Conservation (phyloP, 2,888 invertebrate species). For the Rugalucina vietnamica region DNA sequence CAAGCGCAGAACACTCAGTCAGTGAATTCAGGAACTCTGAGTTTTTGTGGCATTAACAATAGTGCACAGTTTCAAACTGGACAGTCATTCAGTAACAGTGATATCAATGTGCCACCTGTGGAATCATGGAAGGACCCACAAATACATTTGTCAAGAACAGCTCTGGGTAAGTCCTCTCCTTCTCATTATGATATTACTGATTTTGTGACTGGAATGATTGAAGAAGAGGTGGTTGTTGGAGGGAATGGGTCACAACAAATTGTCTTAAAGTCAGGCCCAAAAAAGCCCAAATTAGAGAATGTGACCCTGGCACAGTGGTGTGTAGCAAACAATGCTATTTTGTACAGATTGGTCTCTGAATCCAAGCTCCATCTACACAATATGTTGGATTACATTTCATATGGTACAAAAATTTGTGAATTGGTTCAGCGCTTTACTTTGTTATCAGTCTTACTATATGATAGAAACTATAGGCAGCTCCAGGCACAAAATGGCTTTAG, state of each 20-base stretch:
- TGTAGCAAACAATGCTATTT: constrained; percentile 10
- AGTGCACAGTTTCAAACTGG: too few species aligned
- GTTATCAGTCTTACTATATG: constrained; percentile 1
- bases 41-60: background rate
- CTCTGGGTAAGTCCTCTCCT: background rate
- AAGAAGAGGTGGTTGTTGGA: background rate
- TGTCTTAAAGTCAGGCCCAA: background rate
- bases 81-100: too few species aligned
- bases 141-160: background rate
- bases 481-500: background rate
- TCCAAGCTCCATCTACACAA: background rate
- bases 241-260: background rate
- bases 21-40: background rate
- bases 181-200: background rate
- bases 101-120: background rate
- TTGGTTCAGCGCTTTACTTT: background rate
- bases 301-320: constrained; percentile 5
- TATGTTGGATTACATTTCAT: constrained; percentile 15
- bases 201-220: background rate
- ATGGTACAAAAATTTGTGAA: background rate
- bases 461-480: constrained; percentile 8
- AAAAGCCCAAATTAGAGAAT: constrained; percentile 9
- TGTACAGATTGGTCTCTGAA: background rate
- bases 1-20: too few species aligned
- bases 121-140: background rate